Base-by-base conservation (phyloP, 1,140 invertebrate genomes). In the Pseudomyrmex flavicornis region DNA sequence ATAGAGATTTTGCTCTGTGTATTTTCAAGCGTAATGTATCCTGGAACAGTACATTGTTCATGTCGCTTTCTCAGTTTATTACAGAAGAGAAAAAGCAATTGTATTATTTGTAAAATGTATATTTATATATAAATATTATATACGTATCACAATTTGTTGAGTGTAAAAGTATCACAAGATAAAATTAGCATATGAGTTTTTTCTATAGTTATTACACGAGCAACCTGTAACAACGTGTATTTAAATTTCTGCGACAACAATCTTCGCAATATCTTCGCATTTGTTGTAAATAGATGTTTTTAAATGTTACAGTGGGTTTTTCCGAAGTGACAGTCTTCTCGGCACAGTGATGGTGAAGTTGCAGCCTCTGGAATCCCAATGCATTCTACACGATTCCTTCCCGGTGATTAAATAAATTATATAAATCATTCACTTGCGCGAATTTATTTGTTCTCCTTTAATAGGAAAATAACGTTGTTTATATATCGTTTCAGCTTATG, bases 361-460 rank as follows among this genome's bases (percentile, higher is more conserved):
- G 63, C 96, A 97, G 87, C 96, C 96, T 17, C 94, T 99, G 62
- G 98, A 99, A 95, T 97, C 96, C 0, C 96, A 97, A 79, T 98
- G 98, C 91, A 97, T 96, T 59, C 93, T 99, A 73, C 98, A 99
- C 93, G 98, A 99, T 84, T 97, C 97, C 7, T 98, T 97, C 94
- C 97, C 98, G 93, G 98, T 99, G 95, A 97, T 97, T 86, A 59
- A 44, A 56, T 72, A 8, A 8, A 61, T 83, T 35, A 35, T 5
- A 35, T 7, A 35, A 35, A 35, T 84, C 76, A 58, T 63, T 54
- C 15, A 82, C 17, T 13, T 35, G 5, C 5, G 35, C 35, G 35
- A 35, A 35, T 26, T 50, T 4, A 56, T 22, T 56, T 10, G 22
- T 0, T 22, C 7, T 46, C 0, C 56, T 2, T 46, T 35, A 61